phyloP scores from a whole-genome alignment of 1,140 invertebrate species.

The Anastrepha obliqua region DNA sequence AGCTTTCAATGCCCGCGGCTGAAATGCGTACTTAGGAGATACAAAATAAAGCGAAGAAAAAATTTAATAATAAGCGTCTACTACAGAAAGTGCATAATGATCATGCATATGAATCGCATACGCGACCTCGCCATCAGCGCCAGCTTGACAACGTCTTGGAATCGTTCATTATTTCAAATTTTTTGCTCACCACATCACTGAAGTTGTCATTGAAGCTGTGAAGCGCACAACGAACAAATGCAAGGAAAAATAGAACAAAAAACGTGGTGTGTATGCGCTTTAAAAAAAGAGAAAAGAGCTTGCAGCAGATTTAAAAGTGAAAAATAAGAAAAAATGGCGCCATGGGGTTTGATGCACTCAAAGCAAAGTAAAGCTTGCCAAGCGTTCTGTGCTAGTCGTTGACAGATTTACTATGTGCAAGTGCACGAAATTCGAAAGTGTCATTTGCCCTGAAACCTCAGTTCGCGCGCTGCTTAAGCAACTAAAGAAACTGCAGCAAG shows the following conservation, averaged over 20 bases:
- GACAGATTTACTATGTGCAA: background rate
- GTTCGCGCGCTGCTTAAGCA: slow-evolving; percentile 7
- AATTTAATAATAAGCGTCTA: slow-evolving; percentile 15
- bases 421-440: slow-evolving; percentile 35
- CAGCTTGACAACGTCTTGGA: slow-evolving; percentile 30
- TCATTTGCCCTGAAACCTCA: slow-evolving; percentile 47
- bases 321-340: background rate
- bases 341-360: slow-evolving; percentile 31
- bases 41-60: slow-evolving; percentile 6
- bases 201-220: slow-evolving; percentile 10
- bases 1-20: background rate
- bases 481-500: slow-evolving; percentile 10
- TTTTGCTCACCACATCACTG: background rate
- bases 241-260: background rate
- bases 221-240: background rate
- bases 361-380: background rate
- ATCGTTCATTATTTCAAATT: slow-evolving; percentile 36
- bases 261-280: no score
- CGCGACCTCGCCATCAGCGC: background rate
- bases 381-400: background rate
- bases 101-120: background rate
- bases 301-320: background rate
- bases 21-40: background rate
- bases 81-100: background rate
- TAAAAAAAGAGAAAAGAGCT: background rate